Base-by-base conservation (phyloP, 2,113 vertebrate species). In the Pseudorectes ferrugineus region DNA sequence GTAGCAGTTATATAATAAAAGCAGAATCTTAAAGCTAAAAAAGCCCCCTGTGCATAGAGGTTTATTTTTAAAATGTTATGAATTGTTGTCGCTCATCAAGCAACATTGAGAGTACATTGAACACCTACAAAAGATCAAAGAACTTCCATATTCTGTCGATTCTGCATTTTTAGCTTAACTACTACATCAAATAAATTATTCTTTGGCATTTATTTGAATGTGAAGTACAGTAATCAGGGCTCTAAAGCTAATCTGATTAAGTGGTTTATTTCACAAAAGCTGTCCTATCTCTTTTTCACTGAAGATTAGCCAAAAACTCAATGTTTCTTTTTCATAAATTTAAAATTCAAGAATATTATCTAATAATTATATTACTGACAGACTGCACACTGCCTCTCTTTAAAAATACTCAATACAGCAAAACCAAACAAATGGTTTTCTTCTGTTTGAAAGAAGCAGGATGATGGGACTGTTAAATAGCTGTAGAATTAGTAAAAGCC, bases 221-320 rank as follows among this genome's bases (percentile, higher is more conserved):
- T 31, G 49, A 92, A 95, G 29, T 91, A 61, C 31, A 94, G 57
- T 89, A 97, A 95, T 97, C 81, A 78, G 68, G 48, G 67, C 76
- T 96, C 91, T 95, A 90, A 96, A 96, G 66, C 31, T 95, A 96
- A 97, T 96, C 90, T 95, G 92, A 95, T 96, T 96, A 94, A 84
- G 59, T 88, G 72, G 33, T 38, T 97, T 96, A 81, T 67, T 91
- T 92, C 80, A 95, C 38, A 84, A 33, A 91, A 92, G 38, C 55
- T 85, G 6, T 88, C 82, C 42, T 79, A 52, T 74, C 84, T 94
- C 42, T 75, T 88, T 93, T 91, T 76, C 36, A 83, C 31, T 62
- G 67, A 74, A 87, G 73, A 86, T 38, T 92, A 80, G 49, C 78
- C 19, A 84, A 92, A 85, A 87, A 65, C 73, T 46, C 46, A 88